Conservation (phyloP, 2,113 vertebrate species). For the Toxotes chatareus region DNA sequence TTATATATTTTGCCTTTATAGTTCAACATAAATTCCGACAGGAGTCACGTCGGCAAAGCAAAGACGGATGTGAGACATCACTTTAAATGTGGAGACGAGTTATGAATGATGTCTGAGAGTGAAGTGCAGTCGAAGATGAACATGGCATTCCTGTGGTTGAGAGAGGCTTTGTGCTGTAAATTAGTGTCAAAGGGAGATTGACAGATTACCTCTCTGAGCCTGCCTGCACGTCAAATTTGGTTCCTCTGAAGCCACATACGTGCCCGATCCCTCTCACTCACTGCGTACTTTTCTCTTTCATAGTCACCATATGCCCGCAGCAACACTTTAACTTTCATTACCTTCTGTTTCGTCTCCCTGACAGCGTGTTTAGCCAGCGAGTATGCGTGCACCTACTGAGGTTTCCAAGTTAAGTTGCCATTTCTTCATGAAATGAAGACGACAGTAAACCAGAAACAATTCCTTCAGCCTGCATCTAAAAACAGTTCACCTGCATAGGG, state of each 20-base stretch:
- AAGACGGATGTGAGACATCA: background rate
- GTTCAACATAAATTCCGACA: background rate
- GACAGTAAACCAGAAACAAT: constrained; percentile 13
- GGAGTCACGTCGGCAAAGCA: background rate
- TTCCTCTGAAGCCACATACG: constrained; percentile 47
- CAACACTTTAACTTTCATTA: constrained; percentile 35
- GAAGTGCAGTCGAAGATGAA: constrained; percentile 44
- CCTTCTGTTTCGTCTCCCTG: constrained; percentile 26
- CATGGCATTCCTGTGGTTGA: constrained; percentile 53
- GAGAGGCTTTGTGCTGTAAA: constrained; percentile 52
- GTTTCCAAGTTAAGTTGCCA: background rate
- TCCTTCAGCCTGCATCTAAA: constrained; percentile 24
- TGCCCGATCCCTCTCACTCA: constrained; percentile 32
- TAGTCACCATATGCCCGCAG: constrained; percentile 46
- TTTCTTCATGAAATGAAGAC: constrained; percentile 11
- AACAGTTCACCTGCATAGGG: constrained; percentile 4
- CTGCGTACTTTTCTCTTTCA: constrained; percentile 40
- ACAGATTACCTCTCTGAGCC: constrained; percentile 64
- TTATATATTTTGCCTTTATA: background rate
- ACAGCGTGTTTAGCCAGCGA: background rate
- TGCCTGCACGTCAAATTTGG: constrained; percentile 51
- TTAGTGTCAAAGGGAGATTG: constrained; percentile 69
- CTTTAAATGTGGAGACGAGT: constrained; percentile 40
- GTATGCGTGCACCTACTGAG: background rate
- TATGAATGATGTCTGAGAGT: constrained; percentile 38